Base-by-base conservation (phyloP, 2,888 invertebrate species). In the Mongoloraphidia duomilia region DNA sequence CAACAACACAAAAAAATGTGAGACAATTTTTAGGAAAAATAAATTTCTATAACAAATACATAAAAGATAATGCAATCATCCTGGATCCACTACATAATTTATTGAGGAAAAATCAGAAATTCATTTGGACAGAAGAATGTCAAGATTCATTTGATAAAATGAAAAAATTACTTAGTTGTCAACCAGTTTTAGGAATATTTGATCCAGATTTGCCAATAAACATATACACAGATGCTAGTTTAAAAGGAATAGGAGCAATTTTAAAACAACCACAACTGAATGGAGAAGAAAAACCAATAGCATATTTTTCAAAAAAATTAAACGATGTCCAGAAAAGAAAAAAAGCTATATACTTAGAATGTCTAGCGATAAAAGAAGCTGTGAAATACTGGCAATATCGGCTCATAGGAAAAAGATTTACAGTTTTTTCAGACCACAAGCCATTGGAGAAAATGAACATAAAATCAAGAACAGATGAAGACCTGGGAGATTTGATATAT, bases 221-320 rank as follows among this genome's bases (percentile, higher is more conserved):
- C 35, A 54, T 58, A 39, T 53, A 54, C 38, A 57, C 56, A 17
- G 58, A 59, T 50, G 59, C 52, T 26, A 56, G 56, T 52, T 44
- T 53, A 11, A 36, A 50, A 50, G 57, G 57, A 39, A 17, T 57
- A 9, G 59, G 57, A 47, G 57, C 55, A 9, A 50, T 55, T 10
- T 49, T 58, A 34, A 55, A 57, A 53, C 55, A 58, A 51, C 34
- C 44, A 47, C 46, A 50, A 39, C 14, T 36, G 46, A 49, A 44
- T 26, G 12, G 5, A n/a, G n/a, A n/a, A 37, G 43, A 47, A 9
- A 49, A 53, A 49, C 49, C 37, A 37, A 37, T n/a, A 35, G n/a
- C n/a, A n/a, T n/a, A n/a, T n/a, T n/a, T n/a, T n/a, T n/a, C n/a
- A n/a, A n/a, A n/a, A n/a, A n/a, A n/a, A n/a, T n/a, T n/a, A n/a